Evolutionary conservation across 1,140 invertebrate species (phyloP), one percentile per base, ranked within the genome.

Genomic region (Linepithema humile): DNA sequence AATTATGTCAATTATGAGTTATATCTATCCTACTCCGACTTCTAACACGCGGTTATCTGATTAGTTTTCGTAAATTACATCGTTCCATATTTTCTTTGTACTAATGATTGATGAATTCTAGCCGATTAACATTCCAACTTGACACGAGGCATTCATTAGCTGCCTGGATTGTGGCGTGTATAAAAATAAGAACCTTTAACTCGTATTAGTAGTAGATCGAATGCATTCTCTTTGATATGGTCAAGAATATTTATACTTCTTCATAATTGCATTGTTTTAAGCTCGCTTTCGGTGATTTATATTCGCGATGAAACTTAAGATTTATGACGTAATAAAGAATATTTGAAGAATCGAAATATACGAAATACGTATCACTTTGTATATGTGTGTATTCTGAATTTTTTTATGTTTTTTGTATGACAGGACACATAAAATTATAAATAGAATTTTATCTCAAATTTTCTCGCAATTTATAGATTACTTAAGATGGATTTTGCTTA

Each of bases 11-110:
- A 85, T 89, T 86, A 89, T 86, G 88, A 86, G 83, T 89, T 89
- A 89, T 88, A 84, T 75, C 84, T 84, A 80, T 85, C 77, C 69
- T 59, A 35, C 73, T 70, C 72, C 82, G 75, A 32, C 67, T 85
- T 87, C 69, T 77, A 86, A 87, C 53, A 80, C 80, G 38, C 77
- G 86, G 82, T 74, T 87, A 80, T 89, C 85, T 88, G 87, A 89
- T 89, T 89, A 89, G 87, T 89, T 89, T 89, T 89, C 87, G 87
- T 89, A 89, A 89, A 89, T 89, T 87, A 89, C 88, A 85, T 89
- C 88, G 88, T 89, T 89, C 88, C 75, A 89, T 83, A 87, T 89
- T 89, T 88, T 83, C 87, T 82, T 57, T 45, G 85, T 26, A 12
- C 17, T 26, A 64, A 35, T 89, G 88, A 89, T 89, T 89, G 88